Percentiles rank a stretch among this genome's conserved stretches.
Evolutionary conservation across 2,113 vertebrate species (phyloP).

Genomic region (Muscicapa adusta): DNA sequence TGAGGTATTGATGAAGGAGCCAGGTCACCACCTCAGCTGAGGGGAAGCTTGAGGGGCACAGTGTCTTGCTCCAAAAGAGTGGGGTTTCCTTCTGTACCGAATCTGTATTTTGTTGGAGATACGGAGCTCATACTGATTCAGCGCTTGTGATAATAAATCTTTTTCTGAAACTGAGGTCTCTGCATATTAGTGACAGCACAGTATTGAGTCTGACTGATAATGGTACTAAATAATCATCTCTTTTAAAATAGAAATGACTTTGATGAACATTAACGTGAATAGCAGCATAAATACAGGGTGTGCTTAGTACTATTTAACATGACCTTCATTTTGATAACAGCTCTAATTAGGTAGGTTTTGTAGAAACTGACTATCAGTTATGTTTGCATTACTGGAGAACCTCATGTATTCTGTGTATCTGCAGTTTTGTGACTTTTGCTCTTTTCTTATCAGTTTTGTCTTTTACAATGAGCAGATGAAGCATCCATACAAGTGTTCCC

Average conservation of each 20-base stretch:
- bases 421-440: neutral
- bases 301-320: conserved; percentile 63
- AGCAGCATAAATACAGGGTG: conserved; percentile 46
- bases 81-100: neutral
- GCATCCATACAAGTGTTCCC: too few species aligned
- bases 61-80: neutral
- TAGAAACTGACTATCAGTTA: neutral
- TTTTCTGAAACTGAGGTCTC: conserved; percentile 55
- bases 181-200: conserved; percentile 49
- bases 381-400: neutral
- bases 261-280: conserved; percentile 64
- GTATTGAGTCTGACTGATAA: conserved; percentile 49
- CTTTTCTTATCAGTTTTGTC: neutral
- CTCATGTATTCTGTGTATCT: neutral
- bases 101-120: neutral
- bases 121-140: neutral
- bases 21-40: neutral
- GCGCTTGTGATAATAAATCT: conserved; percentile 52
- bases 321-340: conserved; percentile 52
- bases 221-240: conserved; percentile 52
- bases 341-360: conserved; percentile 43
- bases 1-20: neutral
- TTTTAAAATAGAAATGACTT: conserved; percentile 67
- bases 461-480: neutral
- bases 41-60: neutral